Percentiles rank a stretch among this genome's conserved stretches.
These are phyloP conservation scores for Pao palembangensis DNA, from an alignment of 2,113 vertebrate species.

Conservation along the genomic window DNA sequence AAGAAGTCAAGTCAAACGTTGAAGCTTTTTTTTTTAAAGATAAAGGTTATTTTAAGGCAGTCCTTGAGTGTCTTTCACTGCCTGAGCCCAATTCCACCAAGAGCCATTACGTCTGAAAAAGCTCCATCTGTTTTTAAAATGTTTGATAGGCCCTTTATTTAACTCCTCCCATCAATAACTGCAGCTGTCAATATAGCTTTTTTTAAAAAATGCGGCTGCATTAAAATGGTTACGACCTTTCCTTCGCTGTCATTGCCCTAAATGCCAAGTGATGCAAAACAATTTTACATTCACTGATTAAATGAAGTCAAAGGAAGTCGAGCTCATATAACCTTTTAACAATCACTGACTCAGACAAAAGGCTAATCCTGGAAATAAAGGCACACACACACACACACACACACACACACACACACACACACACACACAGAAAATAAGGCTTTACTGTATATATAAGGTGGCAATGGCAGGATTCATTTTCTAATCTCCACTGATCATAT, in stretches of 20 bases:
- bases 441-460: too few relatives aligned
- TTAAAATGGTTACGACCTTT: slow-evolving; percentile 44
- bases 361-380: slow-evolving; percentile 30
- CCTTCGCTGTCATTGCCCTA: slow-evolving; percentile 40
- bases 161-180: slow-evolving; percentile 29
- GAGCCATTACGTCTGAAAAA: slow-evolving; percentile 4
- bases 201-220: slow-evolving; percentile 30
- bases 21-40: slow-evolving; percentile 21
- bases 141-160: slow-evolving; percentile 14
- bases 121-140: slow-evolving; percentile 10
- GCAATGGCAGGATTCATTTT: too few relatives aligned
- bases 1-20: slow-evolving; percentile 40
- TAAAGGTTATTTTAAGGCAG: slow-evolving; percentile 29
- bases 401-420: slow-evolving; percentile 1
- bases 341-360: slow-evolving; percentile 41
- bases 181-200: slow-evolving; percentile 53
- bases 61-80: not conserved
- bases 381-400: not conserved
- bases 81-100: too few relatives aligned
- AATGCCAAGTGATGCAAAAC: slow-evolving; percentile 63
- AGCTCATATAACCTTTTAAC: slow-evolving; percentile 54
- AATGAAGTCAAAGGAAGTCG: slow-evolving; percentile 55
- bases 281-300: slow-evolving; percentile 50
- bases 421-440: too few relatives aligned
- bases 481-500: too few relatives aligned